Evolutionary conservation across 2,113 vertebrate genomes (phyloP).

Genomic region (Callocephalon fimbriatum): DNA sequence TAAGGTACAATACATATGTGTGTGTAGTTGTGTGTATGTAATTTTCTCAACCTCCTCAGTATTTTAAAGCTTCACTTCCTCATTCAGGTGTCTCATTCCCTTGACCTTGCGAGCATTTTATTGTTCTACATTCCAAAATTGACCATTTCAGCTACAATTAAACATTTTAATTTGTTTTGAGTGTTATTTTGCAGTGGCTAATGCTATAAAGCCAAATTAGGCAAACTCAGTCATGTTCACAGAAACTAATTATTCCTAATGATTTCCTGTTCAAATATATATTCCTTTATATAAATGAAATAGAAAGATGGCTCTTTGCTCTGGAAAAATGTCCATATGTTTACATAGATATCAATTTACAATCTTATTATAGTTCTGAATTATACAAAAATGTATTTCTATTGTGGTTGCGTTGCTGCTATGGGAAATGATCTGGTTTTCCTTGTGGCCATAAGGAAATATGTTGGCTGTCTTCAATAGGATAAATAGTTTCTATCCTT

Average conservation of each 20-base stretch:
- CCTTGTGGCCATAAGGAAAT: not conserved
- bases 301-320: not conserved
- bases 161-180: not conserved
- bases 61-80: not conserved
- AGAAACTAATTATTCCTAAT: constrained; percentile 27
- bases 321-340: not conserved
- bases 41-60: not conserved
- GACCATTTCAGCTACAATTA: not conserved
- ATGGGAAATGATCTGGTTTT: not conserved
- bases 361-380: not conserved
- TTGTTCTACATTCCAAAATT: not conserved
- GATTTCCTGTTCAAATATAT: not conserved
- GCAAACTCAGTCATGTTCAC: not conserved
- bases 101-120: not conserved
- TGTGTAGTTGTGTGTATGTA: not conserved
- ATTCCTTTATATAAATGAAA: not conserved
- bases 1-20: not conserved
- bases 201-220: not conserved
- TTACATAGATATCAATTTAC: not conserved
- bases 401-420: not conserved
- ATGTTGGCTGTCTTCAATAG: not conserved
- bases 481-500: not conserved
- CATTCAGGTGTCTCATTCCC: not conserved
- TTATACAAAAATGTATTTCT: not conserved
- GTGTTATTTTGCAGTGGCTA: not conserved